Percentiles rank a stretch among this genome's conserved stretches.
These are phyloP conservation scores for Propithecus coquereli DNA, from an alignment of 2,113 vertebrate species.

Conservation along the genomic window DNA sequence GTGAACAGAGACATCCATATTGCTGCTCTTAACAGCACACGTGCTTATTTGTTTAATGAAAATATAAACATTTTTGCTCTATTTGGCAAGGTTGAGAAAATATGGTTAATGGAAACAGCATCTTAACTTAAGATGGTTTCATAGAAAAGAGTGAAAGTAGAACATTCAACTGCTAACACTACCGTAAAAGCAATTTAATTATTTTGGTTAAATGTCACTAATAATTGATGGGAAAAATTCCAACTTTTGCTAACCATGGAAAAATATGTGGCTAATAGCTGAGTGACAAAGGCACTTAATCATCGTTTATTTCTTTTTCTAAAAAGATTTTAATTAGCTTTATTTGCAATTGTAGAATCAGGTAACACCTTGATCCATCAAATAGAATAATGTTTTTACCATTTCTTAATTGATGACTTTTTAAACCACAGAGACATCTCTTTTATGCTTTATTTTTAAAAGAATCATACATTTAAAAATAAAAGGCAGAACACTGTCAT, in stretches of 20 bases:
- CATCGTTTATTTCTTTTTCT: background rate
- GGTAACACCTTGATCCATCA: background rate
- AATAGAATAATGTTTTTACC: background rate
- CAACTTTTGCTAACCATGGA: conserved; percentile 42
- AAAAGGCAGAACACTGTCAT: background rate
- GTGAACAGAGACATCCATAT: background rate
- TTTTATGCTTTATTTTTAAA: conserved; percentile 24
- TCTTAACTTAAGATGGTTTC: conserved; percentile 9
- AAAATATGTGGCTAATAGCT: conserved; percentile 66
- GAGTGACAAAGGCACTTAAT: conserved; percentile 59
- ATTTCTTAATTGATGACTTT: background rate
- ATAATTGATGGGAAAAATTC: conserved; percentile 60
- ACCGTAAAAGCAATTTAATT: background rate
- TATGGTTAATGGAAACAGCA: conserved; percentile 34
- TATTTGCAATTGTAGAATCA: background rate
- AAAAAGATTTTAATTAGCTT: background rate
- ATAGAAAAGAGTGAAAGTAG: conserved; percentile 68
- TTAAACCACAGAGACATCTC: conserved; percentile 2
- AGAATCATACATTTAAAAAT: background rate
- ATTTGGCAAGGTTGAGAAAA: conserved; percentile 44
- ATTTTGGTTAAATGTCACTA: conserved; percentile 67
- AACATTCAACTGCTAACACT: conserved; percentile 54
- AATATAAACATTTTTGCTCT: conserved; percentile 5
- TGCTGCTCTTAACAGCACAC: background rate
- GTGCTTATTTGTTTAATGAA: conserved; percentile 38